Percentiles rank a stretch among this genome's conserved stretches.
Evolutionary conservation across 2,797 vertebrate genomes (phyloP).

Genomic region (Manis pentadactyla): DNA sequence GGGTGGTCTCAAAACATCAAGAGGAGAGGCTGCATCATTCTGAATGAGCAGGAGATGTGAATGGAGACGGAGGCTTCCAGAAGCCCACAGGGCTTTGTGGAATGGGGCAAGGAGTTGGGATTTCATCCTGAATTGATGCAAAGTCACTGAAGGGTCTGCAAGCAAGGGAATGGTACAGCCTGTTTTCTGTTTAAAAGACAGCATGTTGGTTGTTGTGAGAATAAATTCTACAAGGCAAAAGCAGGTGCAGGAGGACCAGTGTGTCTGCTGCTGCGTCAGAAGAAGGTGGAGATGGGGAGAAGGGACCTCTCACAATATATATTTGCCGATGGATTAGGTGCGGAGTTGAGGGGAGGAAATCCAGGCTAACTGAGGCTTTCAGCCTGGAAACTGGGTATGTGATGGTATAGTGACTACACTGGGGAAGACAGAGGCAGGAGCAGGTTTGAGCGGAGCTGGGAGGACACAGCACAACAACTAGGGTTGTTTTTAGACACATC

Average conservation of each 20-base stretch:
- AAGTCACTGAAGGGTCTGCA: background rate
- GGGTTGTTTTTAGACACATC: background rate
- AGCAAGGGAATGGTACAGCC: background rate
- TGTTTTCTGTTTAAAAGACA: background rate
- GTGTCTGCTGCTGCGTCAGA: background rate
- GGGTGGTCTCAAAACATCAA: background rate
- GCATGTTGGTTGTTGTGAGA: background rate
- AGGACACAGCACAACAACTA: conserved; percentile 5
- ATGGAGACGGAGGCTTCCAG: background rate
- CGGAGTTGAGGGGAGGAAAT: conserved; percentile 21
- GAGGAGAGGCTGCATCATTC: background rate
- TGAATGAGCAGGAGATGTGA: background rate
- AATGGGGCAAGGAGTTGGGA: background rate
- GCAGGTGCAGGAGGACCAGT: background rate
- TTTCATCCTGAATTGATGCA: background rate
- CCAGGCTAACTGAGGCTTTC: conserved; percentile 32
- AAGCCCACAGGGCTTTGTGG: background rate
- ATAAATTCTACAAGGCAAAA: background rate
- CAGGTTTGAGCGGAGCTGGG: conserved; percentile 19
- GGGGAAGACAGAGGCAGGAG: background rate
- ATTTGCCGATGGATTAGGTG: conserved; percentile 54
- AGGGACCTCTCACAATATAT: background rate
- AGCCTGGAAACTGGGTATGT: conserved; percentile 40
- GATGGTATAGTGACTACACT: conserved; percentile 27
- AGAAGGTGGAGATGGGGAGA: background rate